Evolutionary conservation across 2,888 invertebrate genomes (phyloP).

Genomic region (Ligdia adustata): DNA sequence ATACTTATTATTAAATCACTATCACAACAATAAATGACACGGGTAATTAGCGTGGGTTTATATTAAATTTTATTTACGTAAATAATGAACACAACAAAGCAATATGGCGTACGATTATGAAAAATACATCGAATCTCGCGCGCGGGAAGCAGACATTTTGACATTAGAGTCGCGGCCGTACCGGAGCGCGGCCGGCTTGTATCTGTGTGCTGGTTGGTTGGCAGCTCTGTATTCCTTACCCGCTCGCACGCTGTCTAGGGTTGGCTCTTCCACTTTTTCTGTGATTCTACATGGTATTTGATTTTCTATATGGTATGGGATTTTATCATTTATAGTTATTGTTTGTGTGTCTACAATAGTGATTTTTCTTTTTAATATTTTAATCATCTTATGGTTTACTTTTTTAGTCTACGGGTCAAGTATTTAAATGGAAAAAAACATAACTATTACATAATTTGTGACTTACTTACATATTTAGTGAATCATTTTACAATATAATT

Average conservation of each 20-base stretch:
- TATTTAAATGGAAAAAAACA: no score
- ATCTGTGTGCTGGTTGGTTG: conserved; percentile 61
- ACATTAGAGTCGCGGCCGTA: conserved; percentile 57
- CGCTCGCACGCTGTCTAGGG: conserved; percentile 76
- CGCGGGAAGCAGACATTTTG: conserved; percentile 48
- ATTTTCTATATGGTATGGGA: no score
- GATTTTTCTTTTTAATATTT: no score
- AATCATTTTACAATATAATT: no score
- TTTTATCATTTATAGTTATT: no score
- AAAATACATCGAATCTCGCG: conserved; percentile 72
- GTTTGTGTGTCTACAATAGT: no score
- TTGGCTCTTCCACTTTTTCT: conserved; percentile 50
- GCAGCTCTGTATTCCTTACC: conserved; percentile 64
- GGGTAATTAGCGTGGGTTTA: conserved; percentile 20
- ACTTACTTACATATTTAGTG: no score
- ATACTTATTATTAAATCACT: conserved; percentile 9
- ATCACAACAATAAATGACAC: conserved; percentile 11
- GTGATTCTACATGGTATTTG: no score
- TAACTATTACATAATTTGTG: no score
- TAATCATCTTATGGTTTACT: no score
- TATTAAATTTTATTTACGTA: conserved; percentile 45
- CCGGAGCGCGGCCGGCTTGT: conserved; percentile 62
- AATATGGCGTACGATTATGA: conserved; percentile 75
- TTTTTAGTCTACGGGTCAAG: no score
- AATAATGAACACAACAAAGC: conserved; percentile 60